These are phyloP conservation scores for Theristicus caerulescens DNA, from an alignment of 2,113 vertebrate species.

Conservation along the genomic window DNA sequence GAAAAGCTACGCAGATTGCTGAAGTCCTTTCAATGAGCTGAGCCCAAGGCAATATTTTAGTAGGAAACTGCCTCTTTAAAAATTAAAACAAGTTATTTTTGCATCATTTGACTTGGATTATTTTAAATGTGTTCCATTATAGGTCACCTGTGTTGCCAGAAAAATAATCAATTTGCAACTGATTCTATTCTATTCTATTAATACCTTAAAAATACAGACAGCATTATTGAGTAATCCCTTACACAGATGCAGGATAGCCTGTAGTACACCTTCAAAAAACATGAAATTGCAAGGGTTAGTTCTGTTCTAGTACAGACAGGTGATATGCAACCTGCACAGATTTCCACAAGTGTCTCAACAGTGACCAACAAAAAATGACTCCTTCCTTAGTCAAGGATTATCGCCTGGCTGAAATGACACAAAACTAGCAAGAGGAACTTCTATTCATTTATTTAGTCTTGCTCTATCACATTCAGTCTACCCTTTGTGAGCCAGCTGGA, in stretches of 20 bases:
- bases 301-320: neutral
- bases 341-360: neutral
- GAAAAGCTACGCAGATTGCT: slow-evolving; percentile 21
- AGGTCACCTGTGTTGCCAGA: neutral
- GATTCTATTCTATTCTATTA: neutral
- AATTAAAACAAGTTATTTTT: slow-evolving; percentile 42
- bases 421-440: neutral
- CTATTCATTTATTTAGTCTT: neutral
- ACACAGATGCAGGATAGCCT: neutral
- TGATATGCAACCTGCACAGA: neutral
- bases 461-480: neutral
- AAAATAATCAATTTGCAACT: neutral
- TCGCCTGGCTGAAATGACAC: neutral
- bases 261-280: neutral
- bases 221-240: neutral
- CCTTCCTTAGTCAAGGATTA: neutral
- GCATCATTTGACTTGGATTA: slow-evolving; percentile 1
- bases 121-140: neutral
- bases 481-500: neutral
- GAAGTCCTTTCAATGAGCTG: slow-evolving; percentile 4
- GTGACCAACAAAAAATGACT: neutral
- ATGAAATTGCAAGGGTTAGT: neutral
- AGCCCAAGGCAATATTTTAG: slow-evolving; percentile 41
- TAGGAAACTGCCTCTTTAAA: slow-evolving; percentile 43
- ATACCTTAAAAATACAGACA: neutral